Evolutionary conservation across 2,113 vertebrate genomes (phyloP).

Genomic region (Amazona vittata): DNA sequence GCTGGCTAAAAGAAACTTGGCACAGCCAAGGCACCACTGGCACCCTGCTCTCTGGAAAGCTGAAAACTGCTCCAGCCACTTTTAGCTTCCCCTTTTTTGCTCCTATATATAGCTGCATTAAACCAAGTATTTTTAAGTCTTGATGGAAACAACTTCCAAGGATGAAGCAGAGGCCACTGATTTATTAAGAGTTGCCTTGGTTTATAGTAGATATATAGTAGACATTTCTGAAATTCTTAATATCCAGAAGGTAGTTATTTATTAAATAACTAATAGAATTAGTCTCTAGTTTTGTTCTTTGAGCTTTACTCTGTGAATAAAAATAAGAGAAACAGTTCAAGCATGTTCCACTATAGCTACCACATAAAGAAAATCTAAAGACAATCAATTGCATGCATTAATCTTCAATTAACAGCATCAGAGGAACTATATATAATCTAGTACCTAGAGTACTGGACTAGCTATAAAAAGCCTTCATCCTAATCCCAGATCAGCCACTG

Average conservation of each 20-base stretch:
- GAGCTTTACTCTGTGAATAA: neutral
- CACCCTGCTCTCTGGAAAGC: neutral
- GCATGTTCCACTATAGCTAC: neutral
- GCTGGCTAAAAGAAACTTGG: neutral
- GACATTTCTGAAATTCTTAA: neutral
- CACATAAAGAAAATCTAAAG: neutral
- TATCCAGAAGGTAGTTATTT: neutral
- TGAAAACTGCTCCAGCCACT: neutral
- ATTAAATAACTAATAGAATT: neutral
- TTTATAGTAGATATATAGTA: neutral
- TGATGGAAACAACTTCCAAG: neutral
- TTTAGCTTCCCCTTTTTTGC: neutral
- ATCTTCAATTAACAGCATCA: constrained; percentile 10
- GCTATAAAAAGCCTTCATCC: neutral
- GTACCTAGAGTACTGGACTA: neutral
- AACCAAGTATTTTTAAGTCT: neutral
- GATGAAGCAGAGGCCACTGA: neutral
- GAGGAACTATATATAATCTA: neutral
- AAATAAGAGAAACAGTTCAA: neutral
- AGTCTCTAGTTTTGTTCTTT: neutral
- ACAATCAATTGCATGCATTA: neutral
- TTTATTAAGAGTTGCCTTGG: neutral
- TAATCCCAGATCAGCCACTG: neutral
- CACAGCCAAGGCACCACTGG: neutral
- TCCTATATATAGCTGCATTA: neutral